Evolutionary conservation across 2,888 invertebrate species (phyloP).

Genomic region (Ceramica pisi): DNA sequence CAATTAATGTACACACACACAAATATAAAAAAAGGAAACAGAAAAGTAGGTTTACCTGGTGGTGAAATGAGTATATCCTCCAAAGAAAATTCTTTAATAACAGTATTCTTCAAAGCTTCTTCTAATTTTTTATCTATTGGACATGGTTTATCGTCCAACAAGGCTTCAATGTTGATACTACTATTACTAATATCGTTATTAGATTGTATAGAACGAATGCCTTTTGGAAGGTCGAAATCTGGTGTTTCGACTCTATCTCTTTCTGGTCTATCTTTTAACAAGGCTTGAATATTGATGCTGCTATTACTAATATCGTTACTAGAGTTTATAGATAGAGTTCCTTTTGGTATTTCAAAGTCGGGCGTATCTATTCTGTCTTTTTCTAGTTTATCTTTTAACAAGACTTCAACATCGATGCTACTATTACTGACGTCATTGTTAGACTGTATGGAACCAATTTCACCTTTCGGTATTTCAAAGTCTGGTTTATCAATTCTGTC

Average conservation of each 20-base stretch:
- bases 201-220: slow-evolving; percentile 6
- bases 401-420: slow-evolving; percentile 40
- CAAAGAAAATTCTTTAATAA: slow-evolving; percentile 73
- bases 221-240: slow-evolving; percentile 37
- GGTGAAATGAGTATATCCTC: slow-evolving; percentile 81
- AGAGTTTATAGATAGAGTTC: neutral
- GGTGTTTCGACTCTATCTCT: slow-evolving; percentile 12
- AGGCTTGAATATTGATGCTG: too few species aligned
- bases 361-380: slow-evolving; percentile 15
- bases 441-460: slow-evolving; percentile 4
- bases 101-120: slow-evolving; percentile 76
- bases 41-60: too few species aligned
- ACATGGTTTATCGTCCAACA: slow-evolving; percentile 66
- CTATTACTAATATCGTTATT: slow-evolving; percentile 42
- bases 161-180: slow-evolving; percentile 40
- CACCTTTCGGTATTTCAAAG: slow-evolving; percentile 43
- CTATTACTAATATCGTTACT: slow-evolving; percentile 29
- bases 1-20: too few species aligned
- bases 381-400: slow-evolving; percentile 55
- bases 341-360: slow-evolving; percentile 30
- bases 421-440: slow-evolving; percentile 40
- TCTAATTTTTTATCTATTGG: slow-evolving; percentile 82
- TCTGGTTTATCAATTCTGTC: slow-evolving; percentile 31
- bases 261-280: neutral
- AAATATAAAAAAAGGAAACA: too few species aligned